Conservation (phyloP, 2,888 invertebrate genomes). For the Oscheius sp. region DNA sequence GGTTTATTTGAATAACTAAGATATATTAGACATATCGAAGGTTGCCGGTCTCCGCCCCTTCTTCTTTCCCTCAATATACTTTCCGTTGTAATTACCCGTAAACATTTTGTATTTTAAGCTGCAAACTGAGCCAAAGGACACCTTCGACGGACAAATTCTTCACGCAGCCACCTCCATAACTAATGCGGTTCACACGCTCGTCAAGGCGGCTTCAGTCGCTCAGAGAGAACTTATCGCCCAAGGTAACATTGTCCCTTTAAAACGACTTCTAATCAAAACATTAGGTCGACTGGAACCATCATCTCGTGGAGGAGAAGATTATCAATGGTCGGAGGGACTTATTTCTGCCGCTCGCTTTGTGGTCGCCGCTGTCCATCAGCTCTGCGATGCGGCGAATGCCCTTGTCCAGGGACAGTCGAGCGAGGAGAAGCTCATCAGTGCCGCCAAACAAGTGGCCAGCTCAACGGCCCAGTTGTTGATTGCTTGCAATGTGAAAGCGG, state of each 20-base stretch:
- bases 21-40: constrained; percentile 94
- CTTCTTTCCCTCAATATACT: background rate
- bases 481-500: constrained; percentile 98
- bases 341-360: constrained; percentile 82
- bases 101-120: constrained; percentile 74
- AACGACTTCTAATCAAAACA: background rate
- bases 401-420: constrained; percentile 80
- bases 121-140: constrained; percentile 91
- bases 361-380: constrained; percentile 94
- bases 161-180: constrained; percentile 98
- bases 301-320: constrained; percentile 38
- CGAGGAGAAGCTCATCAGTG: constrained; percentile 94
- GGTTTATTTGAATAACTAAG: constrained; percentile 88
- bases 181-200: constrained; percentile 93
- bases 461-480: constrained; percentile 96
- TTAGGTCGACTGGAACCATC: constrained; percentile 41
- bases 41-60: constrained; percentile 34
- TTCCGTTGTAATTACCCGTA: background rate
- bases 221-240: constrained; percentile 91
- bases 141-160: constrained; percentile 98
- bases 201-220: constrained; percentile 95
- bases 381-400: constrained; percentile 97
- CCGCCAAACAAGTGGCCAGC: constrained; percentile 87
- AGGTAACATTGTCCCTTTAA: constrained; percentile 79
- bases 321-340: constrained; percentile 73